phyloP scores from a whole-genome alignment of 1,140 invertebrate genomes.

The Archegozetes longisetosus region DNA sequence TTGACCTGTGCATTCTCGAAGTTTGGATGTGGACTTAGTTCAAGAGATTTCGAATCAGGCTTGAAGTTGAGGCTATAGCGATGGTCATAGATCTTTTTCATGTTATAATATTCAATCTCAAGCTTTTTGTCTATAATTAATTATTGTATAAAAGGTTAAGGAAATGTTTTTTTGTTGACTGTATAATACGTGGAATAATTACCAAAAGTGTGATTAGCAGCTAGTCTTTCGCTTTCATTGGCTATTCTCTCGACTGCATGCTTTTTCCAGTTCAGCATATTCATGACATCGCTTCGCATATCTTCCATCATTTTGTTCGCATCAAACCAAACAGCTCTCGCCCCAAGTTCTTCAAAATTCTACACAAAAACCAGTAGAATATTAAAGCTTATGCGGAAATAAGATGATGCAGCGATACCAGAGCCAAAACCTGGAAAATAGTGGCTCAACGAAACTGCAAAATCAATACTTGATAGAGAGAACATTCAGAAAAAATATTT shows the following conservation, averaged over 20 bases:
- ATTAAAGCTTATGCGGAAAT: too few relatives aligned
- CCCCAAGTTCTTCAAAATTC: conserved; percentile 14
- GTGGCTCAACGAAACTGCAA: too few relatives aligned
- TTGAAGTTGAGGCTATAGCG: not conserved
- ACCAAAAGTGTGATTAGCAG: conserved; percentile 14
- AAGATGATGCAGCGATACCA: too few relatives aligned
- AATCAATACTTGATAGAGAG: too few relatives aligned
- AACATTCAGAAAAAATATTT: too few relatives aligned
- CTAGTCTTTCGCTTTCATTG: conserved; percentile 8
- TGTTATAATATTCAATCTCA: conserved; percentile 4
- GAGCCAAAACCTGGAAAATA: too few relatives aligned
- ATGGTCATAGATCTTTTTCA: conserved; percentile 1
- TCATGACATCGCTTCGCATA: conserved; percentile 21
- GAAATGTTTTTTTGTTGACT: not conserved
- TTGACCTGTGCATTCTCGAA: conserved; percentile 67
- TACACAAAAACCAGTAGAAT: too few relatives aligned
- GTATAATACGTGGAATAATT: not conserved
- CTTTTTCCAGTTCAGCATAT: conserved; percentile 22
- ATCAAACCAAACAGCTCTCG: conserved; percentile 21
- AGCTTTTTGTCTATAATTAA: not conserved
- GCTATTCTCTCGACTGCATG: conserved; percentile 19
- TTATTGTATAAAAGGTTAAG: too few relatives aligned
- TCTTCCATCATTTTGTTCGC: conserved; percentile 22
- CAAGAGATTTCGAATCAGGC: conserved; percentile 26
- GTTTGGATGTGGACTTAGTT: conserved; percentile 50